A percentile compares a stretch with the other conserved stretches of the same genome.
phyloP scores from a whole-genome alignment of 2,113 vertebrate genomes.

The Passer montanus region DNA sequence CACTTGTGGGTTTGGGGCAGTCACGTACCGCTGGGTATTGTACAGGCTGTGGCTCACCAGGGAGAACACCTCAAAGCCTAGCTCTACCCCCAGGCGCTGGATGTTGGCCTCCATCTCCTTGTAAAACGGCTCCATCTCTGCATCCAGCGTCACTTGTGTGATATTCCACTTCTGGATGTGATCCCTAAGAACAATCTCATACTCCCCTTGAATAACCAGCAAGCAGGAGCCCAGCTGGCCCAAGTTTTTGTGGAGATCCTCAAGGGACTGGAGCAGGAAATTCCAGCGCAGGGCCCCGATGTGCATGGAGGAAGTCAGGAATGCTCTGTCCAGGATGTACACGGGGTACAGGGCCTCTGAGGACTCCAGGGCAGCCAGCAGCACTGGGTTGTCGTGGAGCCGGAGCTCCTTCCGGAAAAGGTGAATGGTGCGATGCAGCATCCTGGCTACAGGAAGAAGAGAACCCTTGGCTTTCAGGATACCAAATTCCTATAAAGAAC shows the following conservation, averaged over 20 bases:
- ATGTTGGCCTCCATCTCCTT: conserved; percentile 59
- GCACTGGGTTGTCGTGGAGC: conserved; percentile 65
- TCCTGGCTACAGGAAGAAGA: not conserved
- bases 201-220: conserved; percentile 62
- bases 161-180: conserved; percentile 54
- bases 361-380: conserved; percentile 61
- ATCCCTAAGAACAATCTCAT: not conserved
- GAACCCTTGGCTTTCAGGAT: not conserved
- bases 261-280: conserved; percentile 66
- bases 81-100: conserved; percentile 37
- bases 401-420: conserved; percentile 69
- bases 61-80: conserved; percentile 58
- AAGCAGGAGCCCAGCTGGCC: conserved; percentile 42
- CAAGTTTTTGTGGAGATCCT: conserved; percentile 59
- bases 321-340: conserved; percentile 57
- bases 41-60: conserved; percentile 66
- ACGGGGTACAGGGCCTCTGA: conserved; percentile 49
- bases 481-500: not conserved
- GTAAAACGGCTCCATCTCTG: conserved; percentile 61
- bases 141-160: conserved; percentile 63
- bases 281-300: conserved; percentile 55
- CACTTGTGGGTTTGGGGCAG: not conserved
- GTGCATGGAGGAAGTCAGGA: conserved; percentile 15
- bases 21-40: conserved; percentile 33
- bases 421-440: conserved; percentile 63